Evolutionary conservation across 2,113 vertebrate genomes (phyloP).

Genomic region (Planiliza haematocheilus): DNA sequence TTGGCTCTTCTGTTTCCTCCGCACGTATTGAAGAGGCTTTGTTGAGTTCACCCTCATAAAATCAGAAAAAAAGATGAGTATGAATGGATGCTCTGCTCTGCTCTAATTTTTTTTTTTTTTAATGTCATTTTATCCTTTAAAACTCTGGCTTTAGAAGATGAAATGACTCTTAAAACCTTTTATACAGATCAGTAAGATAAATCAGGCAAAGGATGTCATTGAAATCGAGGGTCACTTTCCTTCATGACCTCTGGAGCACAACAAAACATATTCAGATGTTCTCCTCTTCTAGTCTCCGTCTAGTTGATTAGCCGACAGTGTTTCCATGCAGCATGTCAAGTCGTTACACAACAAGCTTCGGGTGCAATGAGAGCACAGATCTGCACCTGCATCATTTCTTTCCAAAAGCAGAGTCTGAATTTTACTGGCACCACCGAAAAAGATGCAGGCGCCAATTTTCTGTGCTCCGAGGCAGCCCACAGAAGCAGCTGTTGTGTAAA

Average conservation of each 20-base stretch:
- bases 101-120: too few relatives aligned
- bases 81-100: background rate
- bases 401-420: constrained; percentile 6
- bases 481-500: constrained; percentile 9
- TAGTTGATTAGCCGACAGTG: too few relatives aligned
- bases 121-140: constrained; percentile 27
- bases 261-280: too few relatives aligned
- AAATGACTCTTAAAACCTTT: constrained; percentile 9
- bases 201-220: constrained; percentile 23
- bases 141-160: background rate
- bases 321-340: too few relatives aligned
- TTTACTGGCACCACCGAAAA: constrained; percentile 1
- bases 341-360: background rate
- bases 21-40: constrained; percentile 19
- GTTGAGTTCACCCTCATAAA: constrained; percentile 13
- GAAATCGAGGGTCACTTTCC: background rate
- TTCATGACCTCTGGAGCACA: background rate
- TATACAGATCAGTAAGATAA: constrained; percentile 14
- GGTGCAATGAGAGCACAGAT: background rate
- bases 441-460: constrained; percentile 6
- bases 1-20: constrained; percentile 23
- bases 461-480: constrained; percentile 1
- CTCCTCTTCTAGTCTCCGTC: too few relatives aligned
- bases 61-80: background rate
- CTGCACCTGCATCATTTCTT: background rate